phyloP scores from a whole-genome alignment of 2,113 vertebrate genomes.

The Morone saxatilis region DNA sequence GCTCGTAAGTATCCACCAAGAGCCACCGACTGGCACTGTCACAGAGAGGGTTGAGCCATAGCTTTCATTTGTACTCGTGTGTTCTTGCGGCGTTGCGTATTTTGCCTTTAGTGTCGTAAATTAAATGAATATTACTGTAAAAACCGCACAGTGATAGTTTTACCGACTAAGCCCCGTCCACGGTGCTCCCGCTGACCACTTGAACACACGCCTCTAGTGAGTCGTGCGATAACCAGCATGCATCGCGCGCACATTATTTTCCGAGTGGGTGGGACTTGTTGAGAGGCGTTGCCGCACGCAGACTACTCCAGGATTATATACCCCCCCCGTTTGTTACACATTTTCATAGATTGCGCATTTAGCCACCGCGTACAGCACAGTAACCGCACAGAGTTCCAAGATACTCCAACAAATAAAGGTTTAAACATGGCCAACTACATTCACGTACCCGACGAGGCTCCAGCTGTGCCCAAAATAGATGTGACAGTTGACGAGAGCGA shows the following conservation, averaged over 20 bases:
- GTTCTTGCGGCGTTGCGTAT: accelerated
- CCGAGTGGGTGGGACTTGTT: slow-evolving; percentile 60
- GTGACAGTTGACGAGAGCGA: slow-evolving; percentile 85
- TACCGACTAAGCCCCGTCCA: neutral
- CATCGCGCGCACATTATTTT: slow-evolving; percentile 6
- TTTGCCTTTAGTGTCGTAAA: accelerated
- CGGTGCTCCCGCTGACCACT: accelerated
- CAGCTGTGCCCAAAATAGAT: slow-evolving; percentile 84
- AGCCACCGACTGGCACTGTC: neutral
- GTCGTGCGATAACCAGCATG: slow-evolving; percentile 41
- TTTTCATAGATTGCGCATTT: slow-evolving; percentile 41
- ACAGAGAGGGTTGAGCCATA: accelerated
- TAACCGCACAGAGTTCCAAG: neutral
- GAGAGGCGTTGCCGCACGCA: slow-evolving; percentile 74
- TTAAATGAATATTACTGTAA: neutral
- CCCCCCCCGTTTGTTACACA: neutral
- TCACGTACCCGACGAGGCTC: slow-evolving; percentile 86
- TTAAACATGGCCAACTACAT: slow-evolving; percentile 85
- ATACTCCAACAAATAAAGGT: neutral
- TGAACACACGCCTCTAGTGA: slow-evolving; percentile 27
- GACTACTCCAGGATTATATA: slow-evolving; percentile 10
- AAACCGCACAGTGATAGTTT: accelerated
- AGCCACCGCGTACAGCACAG: accelerated
- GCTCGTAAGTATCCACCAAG: neutral
- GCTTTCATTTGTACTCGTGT: accelerated